A percentile compares a stretch with the other conserved stretches of the same genome.
phyloP scores from a whole-genome alignment of 2,113 vertebrate species.

The Porphyrio hochstetteri region DNA sequence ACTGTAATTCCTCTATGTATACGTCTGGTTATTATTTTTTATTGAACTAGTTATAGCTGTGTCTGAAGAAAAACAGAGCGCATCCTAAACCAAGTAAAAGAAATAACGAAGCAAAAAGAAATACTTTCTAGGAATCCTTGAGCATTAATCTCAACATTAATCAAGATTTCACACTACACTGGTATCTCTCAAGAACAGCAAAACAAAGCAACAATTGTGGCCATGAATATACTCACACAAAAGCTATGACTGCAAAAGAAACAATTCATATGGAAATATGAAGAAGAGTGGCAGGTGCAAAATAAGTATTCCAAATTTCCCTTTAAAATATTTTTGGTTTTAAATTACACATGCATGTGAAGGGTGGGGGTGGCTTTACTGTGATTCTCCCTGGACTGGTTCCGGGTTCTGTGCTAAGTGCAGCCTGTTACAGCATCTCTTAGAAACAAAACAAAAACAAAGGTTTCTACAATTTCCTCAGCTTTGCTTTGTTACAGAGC shows the following conservation, averaged over 20 bases:
- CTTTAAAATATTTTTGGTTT: background rate
- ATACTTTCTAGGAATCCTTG: background rate
- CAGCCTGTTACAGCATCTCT: background rate
- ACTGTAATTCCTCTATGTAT: background rate
- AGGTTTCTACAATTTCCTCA: background rate
- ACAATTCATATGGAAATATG: background rate
- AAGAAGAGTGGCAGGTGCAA: background rate
- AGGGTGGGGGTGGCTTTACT: background rate
- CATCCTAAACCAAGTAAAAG: background rate
- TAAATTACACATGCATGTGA: background rate
- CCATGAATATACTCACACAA: rapidly evolving
- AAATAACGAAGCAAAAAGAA: background rate
- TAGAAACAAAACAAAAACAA: conserved; percentile 1
- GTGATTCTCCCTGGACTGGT: background rate
- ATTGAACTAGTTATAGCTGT: background rate
- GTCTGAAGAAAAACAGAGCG: background rate
- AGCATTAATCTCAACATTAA: background rate
- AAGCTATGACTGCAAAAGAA: background rate
- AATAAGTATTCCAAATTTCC: background rate
- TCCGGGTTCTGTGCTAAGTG: background rate
- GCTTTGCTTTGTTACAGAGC: background rate
- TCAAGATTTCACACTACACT: background rate
- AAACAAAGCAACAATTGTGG: background rate
- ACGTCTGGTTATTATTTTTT: background rate
- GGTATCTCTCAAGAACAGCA: background rate